These are phyloP conservation scores for Oscheius sp. DNA, from an alignment of 2,888 invertebrate genomes.

Conservation along the genomic window DNA sequence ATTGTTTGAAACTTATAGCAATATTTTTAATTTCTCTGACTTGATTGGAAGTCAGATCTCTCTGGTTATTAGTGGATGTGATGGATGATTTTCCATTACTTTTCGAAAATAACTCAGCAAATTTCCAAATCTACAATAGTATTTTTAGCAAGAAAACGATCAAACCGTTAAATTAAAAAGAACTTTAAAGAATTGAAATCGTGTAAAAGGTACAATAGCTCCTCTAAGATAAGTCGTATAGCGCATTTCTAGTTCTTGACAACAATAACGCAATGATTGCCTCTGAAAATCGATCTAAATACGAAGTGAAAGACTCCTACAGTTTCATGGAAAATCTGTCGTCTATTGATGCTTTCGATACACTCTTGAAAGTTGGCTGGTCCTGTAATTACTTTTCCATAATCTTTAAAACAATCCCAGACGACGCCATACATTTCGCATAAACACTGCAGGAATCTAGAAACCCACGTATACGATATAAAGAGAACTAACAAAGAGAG, in stretches of 20 bases:
- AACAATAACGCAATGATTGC: neutral
- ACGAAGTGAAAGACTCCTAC: neutral
- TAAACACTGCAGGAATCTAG: too few species aligned
- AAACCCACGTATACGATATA: too few species aligned
- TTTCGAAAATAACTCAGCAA: neutral
- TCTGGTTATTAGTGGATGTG: neutral
- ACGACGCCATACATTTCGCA: too few species aligned
- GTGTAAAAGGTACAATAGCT: neutral
- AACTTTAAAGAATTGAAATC: neutral
- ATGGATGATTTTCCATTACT: too few species aligned
- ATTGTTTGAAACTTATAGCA: neutral
- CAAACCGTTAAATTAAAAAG: conserved; percentile 6
- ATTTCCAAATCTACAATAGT: neutral
- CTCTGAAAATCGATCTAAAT: neutral
- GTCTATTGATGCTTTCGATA: neutral
- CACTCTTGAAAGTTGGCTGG: neutral
- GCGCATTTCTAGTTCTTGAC: neutral
- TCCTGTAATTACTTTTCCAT: too few species aligned
- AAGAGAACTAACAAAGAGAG: too few species aligned
- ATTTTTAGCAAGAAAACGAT: neutral
- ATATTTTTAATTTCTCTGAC: neutral
- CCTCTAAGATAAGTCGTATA: neutral
- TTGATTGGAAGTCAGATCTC: neutral
- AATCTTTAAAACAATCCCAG: too few species aligned
- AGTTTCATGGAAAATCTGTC: neutral